phyloP scores from a whole-genome alignment of 2,113 vertebrate species.

The Nibea albiflora region DNA sequence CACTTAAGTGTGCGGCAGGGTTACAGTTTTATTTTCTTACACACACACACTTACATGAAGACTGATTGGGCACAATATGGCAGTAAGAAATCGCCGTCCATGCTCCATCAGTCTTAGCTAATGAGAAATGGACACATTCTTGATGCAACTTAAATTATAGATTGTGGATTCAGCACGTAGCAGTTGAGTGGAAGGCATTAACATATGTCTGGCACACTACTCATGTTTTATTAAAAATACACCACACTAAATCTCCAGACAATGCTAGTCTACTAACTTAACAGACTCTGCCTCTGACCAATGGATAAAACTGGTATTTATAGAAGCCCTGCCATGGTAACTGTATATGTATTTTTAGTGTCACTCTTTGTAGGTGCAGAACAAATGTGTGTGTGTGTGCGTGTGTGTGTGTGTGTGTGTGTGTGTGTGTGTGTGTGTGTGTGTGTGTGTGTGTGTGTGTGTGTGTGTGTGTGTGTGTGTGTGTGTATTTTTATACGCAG shows the following conservation, averaged over 20 bases:
- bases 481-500: constrained; percentile 31
- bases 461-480: constrained; percentile 33
- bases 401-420: constrained; percentile 34
- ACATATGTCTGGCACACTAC: constrained; percentile 8
- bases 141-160: constrained; percentile 11
- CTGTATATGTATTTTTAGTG: constrained; percentile 79
- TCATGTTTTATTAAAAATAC: constrained; percentile 26
- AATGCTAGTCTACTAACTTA: constrained; percentile 13
- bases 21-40: constrained; percentile 18
- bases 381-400: constrained; percentile 18
- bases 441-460: constrained; percentile 33
- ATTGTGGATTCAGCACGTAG: constrained; percentile 12
- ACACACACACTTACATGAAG: background rate
- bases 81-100: background rate
- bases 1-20: constrained; percentile 15
- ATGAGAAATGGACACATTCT: constrained; percentile 1
- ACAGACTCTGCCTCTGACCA: constrained; percentile 23
- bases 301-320: constrained; percentile 68
- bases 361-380: constrained; percentile 62
- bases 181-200: background rate
- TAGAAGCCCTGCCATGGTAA: constrained; percentile 79
- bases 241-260: constrained; percentile 6
- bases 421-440: constrained; percentile 35
- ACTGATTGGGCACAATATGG: background rate
- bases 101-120: background rate